Evolutionary conservation across 2,888 invertebrate genomes (phyloP), one percentile per base, ranked within the genome.

Genomic region (Octodonta nipae): DNA sequence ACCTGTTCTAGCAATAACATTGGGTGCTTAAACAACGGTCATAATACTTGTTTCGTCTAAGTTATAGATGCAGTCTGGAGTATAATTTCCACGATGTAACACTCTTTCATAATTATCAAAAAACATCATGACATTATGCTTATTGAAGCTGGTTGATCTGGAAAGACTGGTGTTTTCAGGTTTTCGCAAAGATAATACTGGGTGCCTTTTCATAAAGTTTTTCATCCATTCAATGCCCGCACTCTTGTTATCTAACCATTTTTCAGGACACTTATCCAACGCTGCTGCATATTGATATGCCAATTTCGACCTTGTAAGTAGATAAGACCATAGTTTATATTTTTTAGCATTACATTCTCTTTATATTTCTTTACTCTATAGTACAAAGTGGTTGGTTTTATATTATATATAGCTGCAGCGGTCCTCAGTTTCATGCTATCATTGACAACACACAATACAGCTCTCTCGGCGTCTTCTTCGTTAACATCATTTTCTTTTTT

Each of bases 41-140:
- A 29, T 33, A 11, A 33, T 29, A n/a, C 25, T 16, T 3, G 34
- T 34, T 17, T 34, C 29, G 10, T 34, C 34, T 15, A 30, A 29
- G 12, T 30, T 34, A n/a, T 26, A 32, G 26, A 32, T 25, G 2
- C 26, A 16, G 5, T 24, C 12, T 10, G 32, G 16, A 2, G 10
- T n/a, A 4, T 10, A 4, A 3, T 24, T 24, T 4, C 11, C n/a
- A 3, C 11, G 4, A 4, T 24, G 10, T 6, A 24, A 10, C 3
- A 6, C 4, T 3, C 3, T 6, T 24, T n/a, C 11, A 10, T 10
- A 6, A 6, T 3, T 3, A 6, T 6, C 24, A 6, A 24, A 24
- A 6, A 24, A 24, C 6, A 10, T 3, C 4, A 3, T 3, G 3
- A 24, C 24, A 4, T n/a, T 3, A 3, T 4, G 4, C 11, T 6